Conservation (phyloP, 2,888 invertebrate genomes). For the Trachelus iudaicus region DNA sequence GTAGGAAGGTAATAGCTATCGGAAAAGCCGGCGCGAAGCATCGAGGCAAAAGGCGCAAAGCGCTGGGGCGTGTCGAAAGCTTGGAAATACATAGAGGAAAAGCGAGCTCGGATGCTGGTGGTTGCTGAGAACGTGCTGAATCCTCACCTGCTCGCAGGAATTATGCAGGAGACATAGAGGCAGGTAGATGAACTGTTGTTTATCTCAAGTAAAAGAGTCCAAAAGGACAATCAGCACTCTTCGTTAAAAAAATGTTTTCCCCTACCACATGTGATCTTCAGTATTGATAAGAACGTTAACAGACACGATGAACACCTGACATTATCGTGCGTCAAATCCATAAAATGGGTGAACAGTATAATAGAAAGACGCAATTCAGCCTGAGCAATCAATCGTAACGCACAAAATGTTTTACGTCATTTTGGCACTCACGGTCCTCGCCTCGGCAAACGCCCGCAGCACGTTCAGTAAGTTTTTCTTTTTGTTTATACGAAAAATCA, state of each 20-base stretch:
- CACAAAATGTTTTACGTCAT: background rate
- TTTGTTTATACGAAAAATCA: background rate
- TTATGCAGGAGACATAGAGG: background rate
- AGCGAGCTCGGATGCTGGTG: background rate
- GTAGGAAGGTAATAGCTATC: no score
- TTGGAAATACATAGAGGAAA: background rate
- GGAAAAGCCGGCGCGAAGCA: no score
- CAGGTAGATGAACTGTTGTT: background rate
- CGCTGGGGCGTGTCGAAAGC: background rate
- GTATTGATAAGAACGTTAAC: background rate
- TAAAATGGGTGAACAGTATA: background rate
- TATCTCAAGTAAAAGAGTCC: background rate
- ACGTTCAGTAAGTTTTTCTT: background rate
- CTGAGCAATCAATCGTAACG: background rate
- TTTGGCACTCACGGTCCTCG: background rate
- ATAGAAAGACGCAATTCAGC: background rate
- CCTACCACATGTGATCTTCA: background rate
- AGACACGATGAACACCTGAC: background rate
- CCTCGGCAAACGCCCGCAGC: background rate
- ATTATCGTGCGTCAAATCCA: background rate
- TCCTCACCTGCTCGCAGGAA: background rate
- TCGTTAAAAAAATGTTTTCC: background rate
- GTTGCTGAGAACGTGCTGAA: background rate
- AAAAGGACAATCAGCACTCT: background rate
- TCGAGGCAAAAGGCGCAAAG: background rate